Evolutionary conservation across 2,888 invertebrate genomes (phyloP), one percentile per base, ranked within the genome.

Genomic region (Drosophila testacea): DNA sequence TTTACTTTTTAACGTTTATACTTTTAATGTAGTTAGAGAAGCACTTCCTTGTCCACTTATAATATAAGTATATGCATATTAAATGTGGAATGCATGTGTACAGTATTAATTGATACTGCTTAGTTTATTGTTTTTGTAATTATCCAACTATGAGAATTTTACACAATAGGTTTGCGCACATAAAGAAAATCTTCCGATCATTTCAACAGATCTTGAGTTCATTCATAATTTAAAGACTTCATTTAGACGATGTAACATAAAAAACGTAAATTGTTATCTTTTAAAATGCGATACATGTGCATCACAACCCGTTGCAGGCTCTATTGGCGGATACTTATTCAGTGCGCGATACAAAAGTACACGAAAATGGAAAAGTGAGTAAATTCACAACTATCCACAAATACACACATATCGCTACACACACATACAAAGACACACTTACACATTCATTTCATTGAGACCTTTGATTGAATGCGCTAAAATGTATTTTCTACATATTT

Each of bases 291-390:
- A 88, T 75, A 86, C 69, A 78, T 89, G 77, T 80, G 77, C 64
- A 75, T n/a, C 30, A 54, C 76, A 79, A 90, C 81, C 86, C 73
- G 89, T 92, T 93, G 83, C 92, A 95, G 95, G 94, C 94, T 92
- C 94, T 95, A 93, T 94, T 95, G 92, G 93, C 94, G 73, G 94
- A 94, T 89, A 93, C 94, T 81, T 94, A 94, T 91, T 93, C 94
- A 69, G 91, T 93, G 76, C 92, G 94, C 83, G 94, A 94, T 73
- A 94, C 94, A 73, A 93, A 96, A 90, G 96, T 97, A 76, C 96
- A 97, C 93, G 96, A 97, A 93, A 97, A 97, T 93, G 97, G 97
- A 69, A 96, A 96, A 94, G 96, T 97, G 90, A 93, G 94, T 92
- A 91, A 81, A 75, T 76, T 83, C 79, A 72, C 72, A 74, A 50